Evolutionary conservation across 2,888 invertebrate genomes (phyloP), one percentile per base, ranked within the genome.

Genomic region (Notocelia uddmanniana): DNA sequence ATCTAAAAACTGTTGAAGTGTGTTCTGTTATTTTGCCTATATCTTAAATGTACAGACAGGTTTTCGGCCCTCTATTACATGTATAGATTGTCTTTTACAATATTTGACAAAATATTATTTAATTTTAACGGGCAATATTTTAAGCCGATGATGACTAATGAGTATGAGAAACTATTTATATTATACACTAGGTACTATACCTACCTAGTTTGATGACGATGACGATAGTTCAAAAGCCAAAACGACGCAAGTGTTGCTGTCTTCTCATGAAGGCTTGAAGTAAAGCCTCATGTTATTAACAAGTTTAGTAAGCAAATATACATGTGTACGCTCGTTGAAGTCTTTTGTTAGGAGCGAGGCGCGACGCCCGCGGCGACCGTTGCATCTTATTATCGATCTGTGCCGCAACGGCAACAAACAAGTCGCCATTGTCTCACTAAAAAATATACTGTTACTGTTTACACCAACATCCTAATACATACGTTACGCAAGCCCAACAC

Each of bases 401-500:
- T 69, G 76, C 69, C 48, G 59, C 62, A 60, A 69, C 59, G 59
- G 59, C 62, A 64, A 60, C 66, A 75, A 73, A 74, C 62, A 63
- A 72, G 80, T 80, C 75, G 78, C 85, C 81, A 88, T 87, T 89
- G 87, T 89, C 82, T 88, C 78, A 78, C 79, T 78, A 83, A 85
- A 87, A 88, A 86, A 84, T 85, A 86, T 87, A 86, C 80, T 78
- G 81, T 83, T 79, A 79, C 79, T 84, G 83, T 85, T 85, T 85
- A 79, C 85, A 82, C 83, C 85, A 83, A 88, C 85, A 90, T 89
- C 86, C 87, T 85, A 86, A 90, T 90, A 89, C 83, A 89, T 89
- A 88, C 83, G 86, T 90, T 89, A 87, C 85, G 85, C 81, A 88
- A 88, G 87, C 83, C 82, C 85, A 80, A 92, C 93, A 89, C 93